phyloP scores from a whole-genome alignment of 2,797 vertebrate species.

The Rhabdomys pumilio region DNA sequence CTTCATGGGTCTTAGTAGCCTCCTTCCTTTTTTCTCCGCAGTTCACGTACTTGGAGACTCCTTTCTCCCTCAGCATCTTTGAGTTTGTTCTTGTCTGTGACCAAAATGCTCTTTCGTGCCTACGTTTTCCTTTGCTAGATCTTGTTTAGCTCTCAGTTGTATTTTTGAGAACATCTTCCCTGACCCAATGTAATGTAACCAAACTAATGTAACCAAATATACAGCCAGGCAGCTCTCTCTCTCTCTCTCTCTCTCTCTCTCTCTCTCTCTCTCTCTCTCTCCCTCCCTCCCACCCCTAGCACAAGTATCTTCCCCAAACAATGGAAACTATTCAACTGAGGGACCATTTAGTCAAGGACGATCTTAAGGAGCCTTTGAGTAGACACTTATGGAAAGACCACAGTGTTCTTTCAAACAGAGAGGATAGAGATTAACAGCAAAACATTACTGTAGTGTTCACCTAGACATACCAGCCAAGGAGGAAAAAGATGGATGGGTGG shows the following conservation, averaged over 20 bases:
- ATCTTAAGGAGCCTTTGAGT: neutral
- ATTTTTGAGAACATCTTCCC: neutral
- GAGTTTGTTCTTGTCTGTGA: neutral
- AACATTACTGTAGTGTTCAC: neutral
- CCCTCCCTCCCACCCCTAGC: neutral
- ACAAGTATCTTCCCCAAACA: neutral
- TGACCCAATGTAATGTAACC: neutral
- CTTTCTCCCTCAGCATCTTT: neutral
- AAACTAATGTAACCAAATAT: neutral
- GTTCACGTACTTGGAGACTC: neutral
- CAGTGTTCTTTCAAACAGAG: neutral
- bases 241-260: neutral
- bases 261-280: neutral
- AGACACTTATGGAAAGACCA: neutral
- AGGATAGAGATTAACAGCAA: neutral
- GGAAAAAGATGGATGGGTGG: neutral
- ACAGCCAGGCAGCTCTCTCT: neutral
- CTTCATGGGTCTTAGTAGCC: neutral
- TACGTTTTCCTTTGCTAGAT: neutral
- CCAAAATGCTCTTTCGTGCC: neutral
- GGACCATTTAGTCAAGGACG: neutral
- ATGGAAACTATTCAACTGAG: neutral
- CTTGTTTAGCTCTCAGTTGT: neutral
- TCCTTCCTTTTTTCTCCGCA: neutral
- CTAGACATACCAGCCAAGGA: neutral